Percentiles rank a stretch among this genome's conserved stretches.
Evolutionary conservation across 2,888 invertebrate genomes (phyloP).

Genomic region (Limnephilus auricula): DNA sequence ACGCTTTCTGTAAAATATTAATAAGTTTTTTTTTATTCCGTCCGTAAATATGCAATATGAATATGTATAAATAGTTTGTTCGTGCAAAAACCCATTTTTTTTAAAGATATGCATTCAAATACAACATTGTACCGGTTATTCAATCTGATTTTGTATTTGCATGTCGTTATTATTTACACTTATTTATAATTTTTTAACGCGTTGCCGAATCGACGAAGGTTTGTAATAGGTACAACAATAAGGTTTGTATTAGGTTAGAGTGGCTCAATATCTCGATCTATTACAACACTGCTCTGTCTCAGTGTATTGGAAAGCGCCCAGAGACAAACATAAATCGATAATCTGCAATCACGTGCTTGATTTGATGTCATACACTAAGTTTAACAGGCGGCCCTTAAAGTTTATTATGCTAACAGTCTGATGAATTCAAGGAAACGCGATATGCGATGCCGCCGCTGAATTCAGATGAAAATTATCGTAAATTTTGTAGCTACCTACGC

Average conservation of each 20-base stretch:
- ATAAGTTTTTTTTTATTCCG: no score
- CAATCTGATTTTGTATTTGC: no score
- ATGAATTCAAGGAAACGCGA: not conserved
- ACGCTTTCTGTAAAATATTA: no score
- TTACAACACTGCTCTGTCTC: not conserved
- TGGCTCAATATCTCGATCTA: not conserved
- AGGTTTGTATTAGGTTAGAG: not conserved
- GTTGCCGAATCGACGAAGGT: no score
- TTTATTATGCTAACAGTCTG: not conserved
- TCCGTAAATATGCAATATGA: no score
- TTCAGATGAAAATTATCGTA: not conserved
- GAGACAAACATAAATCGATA: conserved; percentile 8
- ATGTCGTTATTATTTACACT: no score
- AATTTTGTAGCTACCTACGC: not conserved
- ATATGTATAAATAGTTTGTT: no score
- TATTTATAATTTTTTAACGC: no score
- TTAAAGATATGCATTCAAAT: no score
- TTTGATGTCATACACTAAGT: not conserved
- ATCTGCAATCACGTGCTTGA: conserved; percentile 17
- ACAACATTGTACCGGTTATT: no score
- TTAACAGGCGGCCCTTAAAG: conserved; percentile 7
- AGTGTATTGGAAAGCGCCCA: not conserved
- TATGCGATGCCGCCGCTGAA: not conserved
- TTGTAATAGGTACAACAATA: no score
- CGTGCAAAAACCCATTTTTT: no score